Evolutionary conservation across 1,140 invertebrate genomes (phyloP), one percentile per base, ranked within the genome.

Genomic region (Drosophila arizonae): DNA sequence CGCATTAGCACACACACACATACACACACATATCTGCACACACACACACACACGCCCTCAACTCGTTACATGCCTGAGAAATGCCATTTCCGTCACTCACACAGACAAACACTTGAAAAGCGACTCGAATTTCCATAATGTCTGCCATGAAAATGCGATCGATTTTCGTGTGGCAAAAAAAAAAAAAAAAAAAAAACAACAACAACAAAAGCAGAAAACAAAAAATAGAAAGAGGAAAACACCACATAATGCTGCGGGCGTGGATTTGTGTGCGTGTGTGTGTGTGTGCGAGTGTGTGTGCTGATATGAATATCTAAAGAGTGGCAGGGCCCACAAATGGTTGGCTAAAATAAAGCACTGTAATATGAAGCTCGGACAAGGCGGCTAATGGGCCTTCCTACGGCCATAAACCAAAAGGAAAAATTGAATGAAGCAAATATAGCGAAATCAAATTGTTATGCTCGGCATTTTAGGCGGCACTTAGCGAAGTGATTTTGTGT

Each of bases 111-210:
- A 76, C 79, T 81, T 79, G 73, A 88, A 69, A 70, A 89, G 79
- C 77, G 80, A 88, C 84, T 88, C 84, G 77, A 88, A 88, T 88
- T 88, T 88, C 84, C 84, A 88, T 88, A 88, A 88, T 88, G 84
- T 88, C 77, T 88, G 79, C 84, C 80, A 88, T 88, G 84, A 88
- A 88, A 88, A 88, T 88, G 80, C 84, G 84, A 88, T 88, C 84
- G 84, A 88, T 88, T 88, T 88, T 88, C 77, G 68, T 80, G 72
- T 72, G 72, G 41, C 61, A 24, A 52, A 51, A 68, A 60, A 61
- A 61, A 55, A 46, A 63, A 81, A 76, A 76, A 66, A 41, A 51
- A 68, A 60, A 54, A 43, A 55, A 24, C 21, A 24, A 24, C 21
- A 24, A 24, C 21, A 24, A 24, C 21, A 24, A 24, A 24, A 24